Base-by-base conservation (phyloP, 1,140 invertebrate species). In the Anastrepha ludens region DNA sequence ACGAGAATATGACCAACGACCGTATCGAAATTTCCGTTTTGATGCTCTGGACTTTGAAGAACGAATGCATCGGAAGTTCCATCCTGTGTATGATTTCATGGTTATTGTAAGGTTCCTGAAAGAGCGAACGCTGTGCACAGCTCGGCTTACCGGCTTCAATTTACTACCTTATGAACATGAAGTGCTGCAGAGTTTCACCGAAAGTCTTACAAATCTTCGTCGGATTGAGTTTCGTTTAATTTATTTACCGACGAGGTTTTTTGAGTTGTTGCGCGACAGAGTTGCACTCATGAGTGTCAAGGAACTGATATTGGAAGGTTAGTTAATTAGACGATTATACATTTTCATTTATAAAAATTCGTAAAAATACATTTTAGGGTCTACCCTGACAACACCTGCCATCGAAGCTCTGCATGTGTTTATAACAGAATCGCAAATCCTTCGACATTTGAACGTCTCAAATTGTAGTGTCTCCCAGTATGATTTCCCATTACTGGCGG, bases 1-100 rank as follows among this genome's bases (percentile, higher is more conserved):
- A 88, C 89, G 90, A 59, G 92, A 93, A 85, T 93, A 93, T 81
- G 92, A 93, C 81, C 62, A 89, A 59, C 86, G 91, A n/a, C 92
- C 92, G 0, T 93, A 90, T 62, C 41, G 15, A 0, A 41, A 89
- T 62, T 92, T 93, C 67, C 87, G 86, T 85, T 92, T 93, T 60
- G 87, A 89, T 17, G 62, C 86, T 3, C 7, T 92, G 29, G 88
- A 90, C 20, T 93, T 91, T 60, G 90, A 92, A 88, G 88, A 92
- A 20, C 90, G 92, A 17, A 89, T 93, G 70, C 50, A 88, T 8
- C 88, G 92, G 55, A 78, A 39, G 0, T 92, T 89, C 87, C 89
- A 91, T 62, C 87, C 88, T 17, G 64, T 90, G 5, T 70, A 87
- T 0, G 92, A 92, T 85, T 90, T 92, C 47, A 87, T 78, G 17